These are phyloP conservation scores for Dendrolimus punctatus DNA, from an alignment of 1,140 invertebrate genomes.

Conservation along the genomic window DNA sequence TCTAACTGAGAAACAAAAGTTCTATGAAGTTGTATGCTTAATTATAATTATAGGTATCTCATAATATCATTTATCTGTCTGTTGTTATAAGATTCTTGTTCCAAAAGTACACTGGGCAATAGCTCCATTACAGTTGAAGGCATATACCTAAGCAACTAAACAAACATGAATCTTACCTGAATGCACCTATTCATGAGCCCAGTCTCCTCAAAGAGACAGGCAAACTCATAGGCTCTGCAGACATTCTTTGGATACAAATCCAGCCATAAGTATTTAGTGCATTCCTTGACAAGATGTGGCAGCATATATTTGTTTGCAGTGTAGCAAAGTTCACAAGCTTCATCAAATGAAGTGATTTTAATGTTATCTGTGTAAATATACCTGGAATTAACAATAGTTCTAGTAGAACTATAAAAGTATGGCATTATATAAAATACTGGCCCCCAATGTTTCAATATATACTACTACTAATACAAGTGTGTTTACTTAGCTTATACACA, in stretches of 20 bases:
- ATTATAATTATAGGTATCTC: too few relatives aligned
- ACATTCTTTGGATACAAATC: constrained; percentile 85
- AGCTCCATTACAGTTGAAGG: too few relatives aligned
- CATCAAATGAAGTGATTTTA: constrained; percentile 83
- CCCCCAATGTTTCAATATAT: background rate
- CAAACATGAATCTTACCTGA: constrained; percentile 65
- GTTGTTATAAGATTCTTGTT: too few relatives aligned
- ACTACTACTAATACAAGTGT: background rate
- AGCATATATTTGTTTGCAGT: constrained; percentile 92
- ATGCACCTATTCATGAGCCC: constrained; percentile 85
- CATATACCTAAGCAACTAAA: background rate
- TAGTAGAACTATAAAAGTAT: too few relatives aligned
- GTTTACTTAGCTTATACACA: too few relatives aligned
- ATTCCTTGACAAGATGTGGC: constrained; percentile 84
- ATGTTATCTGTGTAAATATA: constrained; percentile 89
- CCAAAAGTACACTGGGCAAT: too few relatives aligned
- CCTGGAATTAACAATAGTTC: constrained; percentile 53
- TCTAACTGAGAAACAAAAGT: too few relatives aligned
- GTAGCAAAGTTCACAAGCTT: constrained; percentile 89
- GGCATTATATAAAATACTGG: too few relatives aligned
- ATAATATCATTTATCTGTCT: too few relatives aligned
- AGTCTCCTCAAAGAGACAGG: constrained; percentile 86
- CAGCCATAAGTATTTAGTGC: constrained; percentile 85
- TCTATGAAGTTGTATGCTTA: too few relatives aligned
- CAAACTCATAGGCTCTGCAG: constrained; percentile 88